Percentiles rank a stretch among this genome's conserved stretches.
Evolutionary conservation across 1,140 invertebrate species (phyloP).

Genomic region (Calliopsis andreniformis): DNA sequence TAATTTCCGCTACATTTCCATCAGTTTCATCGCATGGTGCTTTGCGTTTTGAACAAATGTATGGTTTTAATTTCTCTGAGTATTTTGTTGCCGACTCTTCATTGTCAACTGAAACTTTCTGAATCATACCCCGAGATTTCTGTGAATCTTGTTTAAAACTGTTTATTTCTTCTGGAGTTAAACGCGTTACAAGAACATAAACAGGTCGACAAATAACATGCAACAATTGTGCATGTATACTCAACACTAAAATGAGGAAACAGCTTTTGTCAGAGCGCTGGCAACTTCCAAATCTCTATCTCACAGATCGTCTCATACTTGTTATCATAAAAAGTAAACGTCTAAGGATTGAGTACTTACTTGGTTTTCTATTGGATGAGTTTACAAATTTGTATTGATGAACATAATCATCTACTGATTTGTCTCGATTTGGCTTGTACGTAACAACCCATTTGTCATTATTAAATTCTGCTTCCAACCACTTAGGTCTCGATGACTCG

Average conservation of each 20-base stretch:
- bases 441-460: constrained; percentile 74
- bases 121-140: constrained; percentile 65
- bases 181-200: constrained; percentile 77
- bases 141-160: constrained; percentile 71
- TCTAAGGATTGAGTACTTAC: constrained; percentile 64
- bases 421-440: constrained; percentile 80
- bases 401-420: constrained; percentile 73
- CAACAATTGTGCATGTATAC: constrained; percentile 73
- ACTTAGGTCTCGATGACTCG: constrained; percentile 77
- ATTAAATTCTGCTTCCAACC: constrained; percentile 76
- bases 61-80: constrained; percentile 31
- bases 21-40: constrained; percentile 53
- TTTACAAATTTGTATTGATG: constrained; percentile 81
- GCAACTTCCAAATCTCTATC: neutral
- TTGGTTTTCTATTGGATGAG: constrained; percentile 71
- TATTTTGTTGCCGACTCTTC: constrained; percentile 43
- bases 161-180: constrained; percentile 73
- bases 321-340: neutral
- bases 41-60: constrained; percentile 58
- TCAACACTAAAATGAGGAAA: constrained; percentile 68
- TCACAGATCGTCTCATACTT: neutral
- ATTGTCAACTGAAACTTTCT: constrained; percentile 54
- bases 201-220: constrained; percentile 78
- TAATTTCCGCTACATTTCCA: constrained; percentile 58
- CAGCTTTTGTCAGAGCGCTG: constrained; percentile 10